Conservation (phyloP, 2,797 vertebrate species). For the Limnodromus scolopaceus region DNA sequence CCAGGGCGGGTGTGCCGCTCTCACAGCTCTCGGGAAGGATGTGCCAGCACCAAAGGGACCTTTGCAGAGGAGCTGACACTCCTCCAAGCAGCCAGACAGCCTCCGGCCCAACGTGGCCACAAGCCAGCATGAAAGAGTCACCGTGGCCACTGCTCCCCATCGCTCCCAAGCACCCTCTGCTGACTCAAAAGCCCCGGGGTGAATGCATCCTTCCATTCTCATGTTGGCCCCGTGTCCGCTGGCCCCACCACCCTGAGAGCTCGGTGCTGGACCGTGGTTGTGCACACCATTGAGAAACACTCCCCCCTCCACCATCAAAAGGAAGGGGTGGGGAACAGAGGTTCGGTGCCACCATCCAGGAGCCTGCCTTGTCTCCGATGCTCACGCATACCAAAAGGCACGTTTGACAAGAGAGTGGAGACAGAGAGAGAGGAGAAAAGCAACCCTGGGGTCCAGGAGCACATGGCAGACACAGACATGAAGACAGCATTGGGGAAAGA, state of each 20-base stretch:
- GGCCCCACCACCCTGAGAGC: neutral
- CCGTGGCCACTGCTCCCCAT: rapidly evolving
- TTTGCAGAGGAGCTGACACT: neutral
- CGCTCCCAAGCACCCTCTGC: rapidly evolving
- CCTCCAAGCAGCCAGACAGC: neutral
- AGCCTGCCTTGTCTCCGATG: neutral
- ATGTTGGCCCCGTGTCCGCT: rapidly evolving
- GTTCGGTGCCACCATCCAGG: neutral
- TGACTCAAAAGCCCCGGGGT: neutral
- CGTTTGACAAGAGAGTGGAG: neutral
- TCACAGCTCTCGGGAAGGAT: rapidly evolving
- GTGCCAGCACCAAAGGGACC: neutral
- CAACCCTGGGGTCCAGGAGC: neutral
- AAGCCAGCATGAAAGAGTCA: neutral
- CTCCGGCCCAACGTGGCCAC: rapidly evolving
- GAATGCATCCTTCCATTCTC: neutral
- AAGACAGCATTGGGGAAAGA: neutral
- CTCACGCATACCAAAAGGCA: neutral
- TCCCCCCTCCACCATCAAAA: rapidly evolving
- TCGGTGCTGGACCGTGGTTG: rapidly evolving
- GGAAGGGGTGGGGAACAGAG: neutral
- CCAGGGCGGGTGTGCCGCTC: rapidly evolving
- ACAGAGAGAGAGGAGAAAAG: neutral
- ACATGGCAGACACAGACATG: neutral
- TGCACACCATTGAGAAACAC: neutral